These are phyloP conservation scores for Osmerus eperlanus DNA, from an alignment of 2,113 vertebrate genomes.

Conservation along the genomic window DNA sequence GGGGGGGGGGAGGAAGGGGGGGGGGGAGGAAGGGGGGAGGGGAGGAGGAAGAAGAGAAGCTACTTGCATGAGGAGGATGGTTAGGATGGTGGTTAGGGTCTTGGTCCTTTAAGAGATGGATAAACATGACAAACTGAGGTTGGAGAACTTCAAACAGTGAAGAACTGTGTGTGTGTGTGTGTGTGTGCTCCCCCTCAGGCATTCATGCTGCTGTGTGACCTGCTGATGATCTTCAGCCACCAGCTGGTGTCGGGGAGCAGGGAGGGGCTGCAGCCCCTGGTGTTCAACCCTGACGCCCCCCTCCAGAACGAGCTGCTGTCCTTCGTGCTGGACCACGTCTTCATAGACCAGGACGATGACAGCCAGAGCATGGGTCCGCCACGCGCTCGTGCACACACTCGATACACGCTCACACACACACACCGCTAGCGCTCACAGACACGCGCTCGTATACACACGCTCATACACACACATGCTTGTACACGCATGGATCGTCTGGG, in stretches of 20 bases:
- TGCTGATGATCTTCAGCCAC: slow-evolving; percentile 99
- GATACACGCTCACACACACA: not conserved
- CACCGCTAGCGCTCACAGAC: not conserved
- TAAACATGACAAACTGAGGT: too few relatives aligned
- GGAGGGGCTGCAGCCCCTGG: slow-evolving; percentile 91
- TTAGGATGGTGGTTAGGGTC: too few relatives aligned
- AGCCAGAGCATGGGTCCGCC: slow-evolving; percentile 97
- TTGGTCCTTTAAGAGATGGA: too few relatives aligned
- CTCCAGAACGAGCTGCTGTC: slow-evolving; percentile 96
- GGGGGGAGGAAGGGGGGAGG: too few relatives aligned
- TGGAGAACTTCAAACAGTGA: too few relatives aligned
- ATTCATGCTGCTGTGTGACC: slow-evolving; percentile 98
- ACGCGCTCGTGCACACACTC: not conserved
- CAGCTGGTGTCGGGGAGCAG: slow-evolving; percentile 89
- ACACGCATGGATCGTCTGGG: too few relatives aligned
- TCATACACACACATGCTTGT: not conserved
- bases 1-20: too few relatives aligned
- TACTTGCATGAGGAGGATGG: too few relatives aligned
- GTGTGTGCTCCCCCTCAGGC: slow-evolving; percentile 73
- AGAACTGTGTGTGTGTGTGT: not conserved
- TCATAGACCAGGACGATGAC: slow-evolving; percentile 98
- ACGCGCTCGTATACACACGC: not conserved
- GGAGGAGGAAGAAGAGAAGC: too few relatives aligned
- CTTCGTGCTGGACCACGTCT: slow-evolving; percentile 98
- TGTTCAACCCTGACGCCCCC: slow-evolving; percentile 93